These are phyloP conservation scores for Gandaritis pyraliata DNA, from an alignment of 2,888 invertebrate species.

Conservation along the genomic window DNA sequence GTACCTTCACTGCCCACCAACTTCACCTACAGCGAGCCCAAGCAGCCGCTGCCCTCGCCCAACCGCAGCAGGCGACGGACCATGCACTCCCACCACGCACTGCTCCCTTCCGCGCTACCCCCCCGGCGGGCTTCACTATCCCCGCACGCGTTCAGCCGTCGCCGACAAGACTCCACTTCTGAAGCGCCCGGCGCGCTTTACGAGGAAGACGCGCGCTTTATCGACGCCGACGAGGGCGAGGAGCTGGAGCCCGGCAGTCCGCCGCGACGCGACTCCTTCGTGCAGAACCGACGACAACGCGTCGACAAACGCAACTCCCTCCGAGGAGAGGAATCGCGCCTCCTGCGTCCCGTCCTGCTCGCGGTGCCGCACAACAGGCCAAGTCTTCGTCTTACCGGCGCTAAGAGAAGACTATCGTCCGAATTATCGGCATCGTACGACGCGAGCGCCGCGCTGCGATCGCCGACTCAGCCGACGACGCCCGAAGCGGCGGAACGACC, in stretches of 20 bases:
- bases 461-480: slow-evolving; percentile 51
- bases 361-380: slow-evolving; percentile 70
- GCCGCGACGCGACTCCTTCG: slow-evolving; percentile 76
- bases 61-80: slow-evolving; percentile 78
- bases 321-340: slow-evolving; percentile 75
- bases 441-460: slow-evolving; percentile 53
- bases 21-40: slow-evolving; percentile 92
- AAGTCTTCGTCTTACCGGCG: slow-evolving; percentile 53
- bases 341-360: slow-evolving; percentile 72
- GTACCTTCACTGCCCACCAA: slow-evolving; percentile 92
- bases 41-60: slow-evolving; percentile 72
- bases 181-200: slow-evolving; percentile 76
- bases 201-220: slow-evolving; percentile 83
- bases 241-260: slow-evolving; percentile 78
- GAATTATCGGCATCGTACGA: slow-evolving; percentile 66
- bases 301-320: slow-evolving; percentile 75
- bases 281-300: slow-evolving; percentile 78
- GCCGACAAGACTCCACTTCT: slow-evolving; percentile 77
- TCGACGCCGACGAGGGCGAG: slow-evolving; percentile 84
- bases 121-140: slow-evolving; percentile 84
- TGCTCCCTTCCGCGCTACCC: slow-evolving; percentile 77
- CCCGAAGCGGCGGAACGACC: slow-evolving; percentile 58
- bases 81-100: slow-evolving; percentile 85
- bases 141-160: slow-evolving; percentile 78
- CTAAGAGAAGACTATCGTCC: slow-evolving; percentile 64